Evolutionary conservation across 2,888 invertebrate species (phyloP).

Genomic region (Penaeus monodon): DNA sequence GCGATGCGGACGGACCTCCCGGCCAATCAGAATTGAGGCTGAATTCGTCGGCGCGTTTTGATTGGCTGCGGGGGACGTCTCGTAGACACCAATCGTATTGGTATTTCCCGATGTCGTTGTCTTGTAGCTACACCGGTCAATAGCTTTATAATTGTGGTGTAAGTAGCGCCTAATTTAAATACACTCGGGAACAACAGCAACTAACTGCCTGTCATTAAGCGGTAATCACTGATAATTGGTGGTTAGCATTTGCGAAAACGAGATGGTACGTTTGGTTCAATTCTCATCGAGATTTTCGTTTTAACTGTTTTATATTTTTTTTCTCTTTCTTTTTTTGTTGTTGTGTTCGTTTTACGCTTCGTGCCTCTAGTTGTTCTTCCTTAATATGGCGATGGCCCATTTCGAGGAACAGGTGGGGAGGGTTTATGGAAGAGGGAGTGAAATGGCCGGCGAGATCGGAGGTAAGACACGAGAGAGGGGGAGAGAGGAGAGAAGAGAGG

Average conservation of each 20-base stretch:
- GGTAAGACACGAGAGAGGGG: no score
- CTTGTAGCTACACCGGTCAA: conserved; percentile 26
- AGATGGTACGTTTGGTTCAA: conserved; percentile 21
- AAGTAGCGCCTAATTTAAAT: conserved; percentile 34
- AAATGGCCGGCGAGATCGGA: no score
- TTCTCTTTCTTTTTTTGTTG: no score
- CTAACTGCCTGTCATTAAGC: conserved; percentile 20
- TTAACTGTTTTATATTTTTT: not conserved
- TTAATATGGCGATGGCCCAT: no score
- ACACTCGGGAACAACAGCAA: conserved; percentile 11
- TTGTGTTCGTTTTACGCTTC: no score
- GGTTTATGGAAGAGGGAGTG: no score
- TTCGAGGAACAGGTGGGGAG: no score
- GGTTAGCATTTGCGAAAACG: conserved; percentile 29
- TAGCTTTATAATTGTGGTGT: conserved; percentile 43
- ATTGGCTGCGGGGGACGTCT: conserved; percentile 4
- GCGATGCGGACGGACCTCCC: not conserved
- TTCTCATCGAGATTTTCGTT: conserved; percentile 14
- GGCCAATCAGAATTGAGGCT: not conserved
- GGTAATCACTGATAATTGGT: conserved; percentile 19
- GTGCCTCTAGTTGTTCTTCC: no score
- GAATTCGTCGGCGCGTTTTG: not conserved
- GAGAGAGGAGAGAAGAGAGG: no score
- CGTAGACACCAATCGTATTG: not conserved
- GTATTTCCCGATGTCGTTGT: not conserved